Evolutionary conservation across 2,888 invertebrate genomes (phyloP).

Genomic region (Limnephilus lunatus): DNA sequence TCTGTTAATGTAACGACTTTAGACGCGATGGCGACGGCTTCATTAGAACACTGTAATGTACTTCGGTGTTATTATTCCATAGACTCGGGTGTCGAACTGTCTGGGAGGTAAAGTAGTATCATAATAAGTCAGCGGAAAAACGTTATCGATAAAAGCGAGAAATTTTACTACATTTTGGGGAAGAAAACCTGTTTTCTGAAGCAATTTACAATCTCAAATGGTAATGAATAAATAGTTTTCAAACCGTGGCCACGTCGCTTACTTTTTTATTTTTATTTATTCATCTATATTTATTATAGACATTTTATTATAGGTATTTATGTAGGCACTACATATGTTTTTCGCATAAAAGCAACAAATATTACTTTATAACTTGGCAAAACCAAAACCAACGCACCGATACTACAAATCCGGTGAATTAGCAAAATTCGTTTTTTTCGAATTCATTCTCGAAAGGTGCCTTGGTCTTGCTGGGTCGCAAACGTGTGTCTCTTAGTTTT

Average conservation of each 20-base stretch:
- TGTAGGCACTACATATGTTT: too few relatives aligned
- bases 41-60: neutral
- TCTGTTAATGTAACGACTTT: slow-evolving; percentile 19
- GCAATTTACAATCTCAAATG: neutral
- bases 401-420: too few relatives aligned
- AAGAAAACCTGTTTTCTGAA: neutral
- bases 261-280: too few relatives aligned
- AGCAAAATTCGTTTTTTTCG: too few relatives aligned
- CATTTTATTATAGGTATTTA: too few relatives aligned
- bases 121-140: neutral
- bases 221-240: neutral
- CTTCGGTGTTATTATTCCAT: neutral
- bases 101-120: neutral
- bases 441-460: too few relatives aligned
- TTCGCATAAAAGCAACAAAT: too few relatives aligned
- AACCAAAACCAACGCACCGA: too few relatives aligned
- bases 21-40: neutral
- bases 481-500: too few relatives aligned
- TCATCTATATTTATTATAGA: too few relatives aligned
- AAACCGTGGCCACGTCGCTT: neutral
- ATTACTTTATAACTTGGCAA: too few relatives aligned
- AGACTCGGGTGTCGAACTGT: neutral
- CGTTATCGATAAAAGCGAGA: neutral
- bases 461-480: too few relatives aligned
- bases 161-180: neutral